Percentiles rank a stretch among this genome's conserved stretches.
Evolutionary conservation across 2,797 vertebrate species (phyloP).

Genomic region (Rhincodon typus): DNA sequence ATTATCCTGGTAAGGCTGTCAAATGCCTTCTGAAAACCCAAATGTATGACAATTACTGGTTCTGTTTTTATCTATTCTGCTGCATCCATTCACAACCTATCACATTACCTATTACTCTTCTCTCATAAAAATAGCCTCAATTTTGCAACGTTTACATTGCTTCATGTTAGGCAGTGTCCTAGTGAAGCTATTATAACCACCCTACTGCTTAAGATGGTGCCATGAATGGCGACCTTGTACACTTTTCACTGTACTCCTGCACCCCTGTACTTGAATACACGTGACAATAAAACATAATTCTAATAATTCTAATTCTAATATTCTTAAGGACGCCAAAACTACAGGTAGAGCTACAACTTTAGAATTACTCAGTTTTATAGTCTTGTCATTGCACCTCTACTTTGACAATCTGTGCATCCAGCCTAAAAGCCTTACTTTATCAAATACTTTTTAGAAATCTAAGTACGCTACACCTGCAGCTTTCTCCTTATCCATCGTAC

Average conservation of each 20-base stretch:
- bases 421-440: background rate
- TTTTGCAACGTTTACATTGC: background rate
- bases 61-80: background rate
- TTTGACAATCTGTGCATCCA: background rate
- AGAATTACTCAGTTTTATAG: background rate
- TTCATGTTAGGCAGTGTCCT: background rate
- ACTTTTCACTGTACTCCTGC: too few species aligned
- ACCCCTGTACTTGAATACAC: too few species aligned
- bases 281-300: too few species aligned
- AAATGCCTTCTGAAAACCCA: too few species aligned
- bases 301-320: background rate
- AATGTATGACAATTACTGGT: too few species aligned
- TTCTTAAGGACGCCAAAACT: background rate
- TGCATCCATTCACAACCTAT: background rate
- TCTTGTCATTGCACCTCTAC: background rate
- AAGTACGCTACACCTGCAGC: too few species aligned
- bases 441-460: too few species aligned
- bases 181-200: background rate
- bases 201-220: background rate
- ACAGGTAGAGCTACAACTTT: background rate
- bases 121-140: background rate
- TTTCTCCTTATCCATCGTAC: too few species aligned
- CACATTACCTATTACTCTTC: background rate
- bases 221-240: too few species aligned
- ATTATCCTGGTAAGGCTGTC: too few species aligned